Conservation (phyloP, 2,797 vertebrate genomes). For the Anolis apletophallus region DNA sequence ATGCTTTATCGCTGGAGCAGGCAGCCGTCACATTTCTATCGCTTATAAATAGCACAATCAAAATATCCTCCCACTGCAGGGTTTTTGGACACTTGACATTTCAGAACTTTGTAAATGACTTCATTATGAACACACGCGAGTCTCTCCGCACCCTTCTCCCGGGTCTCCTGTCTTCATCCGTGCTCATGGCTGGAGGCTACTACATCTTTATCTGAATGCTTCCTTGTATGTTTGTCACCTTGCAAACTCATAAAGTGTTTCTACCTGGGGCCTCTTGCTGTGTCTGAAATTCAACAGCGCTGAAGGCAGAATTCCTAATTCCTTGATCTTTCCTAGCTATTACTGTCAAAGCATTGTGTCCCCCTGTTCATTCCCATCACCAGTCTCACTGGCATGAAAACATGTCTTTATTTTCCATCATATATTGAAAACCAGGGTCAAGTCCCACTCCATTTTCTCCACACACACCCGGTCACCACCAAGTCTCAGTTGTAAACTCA, state of each 20-base stretch:
- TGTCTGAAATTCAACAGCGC: background rate
- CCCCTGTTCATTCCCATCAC: background rate
- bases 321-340: background rate
- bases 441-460: too few species aligned
- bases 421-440: background rate
- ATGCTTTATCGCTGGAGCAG: slow-evolving; percentile 48
- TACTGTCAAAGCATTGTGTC: background rate
- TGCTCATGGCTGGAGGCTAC: background rate
- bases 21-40: slow-evolving; percentile 41
- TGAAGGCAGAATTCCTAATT: background rate
- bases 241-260: background rate
- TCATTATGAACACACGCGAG: background rate
- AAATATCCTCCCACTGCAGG: slow-evolving; percentile 36
- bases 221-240: background rate
- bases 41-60: slow-evolving; percentile 43
- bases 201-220: background rate
- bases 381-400: background rate
- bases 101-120: slow-evolving; percentile 20
- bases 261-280: background rate
- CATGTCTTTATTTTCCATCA: background rate
- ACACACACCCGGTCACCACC: background rate
- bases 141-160: too few species aligned
- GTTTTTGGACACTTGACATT: slow-evolving; percentile 19
- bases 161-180: background rate
- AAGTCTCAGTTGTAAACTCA: background rate